Evolutionary conservation across 2,113 vertebrate species (phyloP).

Genomic region (Pelodiscus sinensis): DNA sequence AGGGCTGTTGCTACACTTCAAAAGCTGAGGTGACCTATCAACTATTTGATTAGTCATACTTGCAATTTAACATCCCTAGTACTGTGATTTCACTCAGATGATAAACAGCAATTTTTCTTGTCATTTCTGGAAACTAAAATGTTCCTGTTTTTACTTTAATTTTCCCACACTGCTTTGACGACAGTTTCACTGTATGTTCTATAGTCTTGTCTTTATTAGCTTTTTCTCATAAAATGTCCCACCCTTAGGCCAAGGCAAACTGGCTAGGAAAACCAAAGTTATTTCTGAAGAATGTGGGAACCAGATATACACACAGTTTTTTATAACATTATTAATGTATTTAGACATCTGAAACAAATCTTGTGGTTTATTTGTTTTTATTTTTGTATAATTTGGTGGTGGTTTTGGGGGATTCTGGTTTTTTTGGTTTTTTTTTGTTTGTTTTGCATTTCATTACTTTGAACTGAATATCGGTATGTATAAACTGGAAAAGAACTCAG

Average conservation of each 20-base stretch:
- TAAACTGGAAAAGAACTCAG: neutral
- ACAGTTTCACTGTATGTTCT: neutral
- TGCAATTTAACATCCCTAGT: too few species aligned
- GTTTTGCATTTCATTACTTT: conserved; percentile 1
- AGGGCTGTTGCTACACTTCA: too few species aligned
- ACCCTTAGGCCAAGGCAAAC: neutral
- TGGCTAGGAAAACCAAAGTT: neutral
- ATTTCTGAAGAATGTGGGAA: neutral
- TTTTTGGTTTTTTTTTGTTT: too few species aligned
- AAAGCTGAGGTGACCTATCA: too few species aligned
- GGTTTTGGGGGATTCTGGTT: neutral
- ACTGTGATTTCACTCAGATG: neutral
- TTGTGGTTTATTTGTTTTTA: neutral
- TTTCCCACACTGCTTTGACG: neutral
- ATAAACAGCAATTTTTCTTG: neutral
- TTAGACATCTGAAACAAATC: neutral
- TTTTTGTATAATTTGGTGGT: too few species aligned
- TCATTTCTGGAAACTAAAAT: neutral
- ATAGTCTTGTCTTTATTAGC: neutral
- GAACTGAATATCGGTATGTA: neutral
- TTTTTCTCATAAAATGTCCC: neutral
- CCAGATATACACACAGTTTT: neutral
- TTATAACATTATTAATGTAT: neutral
- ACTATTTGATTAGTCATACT: too few species aligned
- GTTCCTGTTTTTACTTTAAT: neutral